Evolutionary conservation across 2,888 invertebrate species (phyloP).

Genomic region (Brachypalpus laphriformis): DNA sequence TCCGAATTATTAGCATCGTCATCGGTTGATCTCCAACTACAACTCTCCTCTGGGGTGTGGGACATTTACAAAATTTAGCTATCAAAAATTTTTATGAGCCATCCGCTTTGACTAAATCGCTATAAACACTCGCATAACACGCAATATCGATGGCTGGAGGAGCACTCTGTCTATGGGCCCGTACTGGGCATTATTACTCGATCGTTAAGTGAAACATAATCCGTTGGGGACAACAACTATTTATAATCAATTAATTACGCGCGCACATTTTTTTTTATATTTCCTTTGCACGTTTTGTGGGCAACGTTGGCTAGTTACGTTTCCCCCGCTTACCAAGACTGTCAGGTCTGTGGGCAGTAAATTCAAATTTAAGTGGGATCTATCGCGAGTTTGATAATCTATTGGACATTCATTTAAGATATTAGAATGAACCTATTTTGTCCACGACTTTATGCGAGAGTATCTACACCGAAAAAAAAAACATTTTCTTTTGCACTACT

Average conservation of each 20-base stretch:
- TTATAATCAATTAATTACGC: conserved; percentile 81
- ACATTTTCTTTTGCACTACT: too few relatives aligned
- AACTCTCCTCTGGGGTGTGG: conserved; percentile 30
- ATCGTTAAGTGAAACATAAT: conserved; percentile 79
- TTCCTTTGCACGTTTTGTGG: neutral
- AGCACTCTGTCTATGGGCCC: conserved; percentile 3
- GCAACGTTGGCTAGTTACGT: neutral
- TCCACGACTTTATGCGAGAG: neutral
- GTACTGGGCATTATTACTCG: conserved; percentile 43
- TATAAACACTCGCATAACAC: conserved; percentile 80
- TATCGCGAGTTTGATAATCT: conserved; percentile 41
- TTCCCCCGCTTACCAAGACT: conserved; percentile 10
- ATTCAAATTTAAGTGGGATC: conserved; percentile 53
- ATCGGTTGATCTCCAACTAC: neutral
- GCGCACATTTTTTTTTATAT: conserved; percentile 18
- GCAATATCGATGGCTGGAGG: conserved; percentile 46
- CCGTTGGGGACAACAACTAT: conserved; percentile 77
- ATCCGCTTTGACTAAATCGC: conserved; percentile 82
- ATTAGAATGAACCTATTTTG: conserved; percentile 31
- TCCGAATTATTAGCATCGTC: conserved; percentile 41
- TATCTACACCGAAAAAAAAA: conserved; percentile 4
- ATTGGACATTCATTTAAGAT: conserved; percentile 31
- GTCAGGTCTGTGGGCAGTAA: conserved; percentile 34
- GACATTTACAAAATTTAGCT: conserved; percentile 80
- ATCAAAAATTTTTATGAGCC: conserved; percentile 82